Evolutionary conservation across 2,888 invertebrate genomes (phyloP).

Genomic region (Agonopterix heracliana): DNA sequence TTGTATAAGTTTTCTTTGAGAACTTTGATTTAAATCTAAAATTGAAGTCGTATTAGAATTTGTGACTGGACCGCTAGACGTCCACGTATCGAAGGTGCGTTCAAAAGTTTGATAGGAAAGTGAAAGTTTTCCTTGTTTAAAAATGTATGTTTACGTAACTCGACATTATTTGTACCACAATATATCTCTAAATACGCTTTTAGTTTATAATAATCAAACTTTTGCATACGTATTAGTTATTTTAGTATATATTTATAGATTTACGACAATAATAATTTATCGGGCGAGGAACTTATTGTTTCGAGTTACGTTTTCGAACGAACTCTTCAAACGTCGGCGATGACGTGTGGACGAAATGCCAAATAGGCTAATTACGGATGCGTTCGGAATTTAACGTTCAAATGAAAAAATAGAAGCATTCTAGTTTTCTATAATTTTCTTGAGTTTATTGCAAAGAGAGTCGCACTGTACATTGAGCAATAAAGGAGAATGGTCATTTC

Average conservation of each 20-base stretch:
- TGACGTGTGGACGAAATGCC: slow-evolving; percentile 48
- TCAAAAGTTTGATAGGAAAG: slow-evolving; percentile 10
- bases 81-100: slow-evolving; percentile 19
- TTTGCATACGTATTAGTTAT: too few species aligned
- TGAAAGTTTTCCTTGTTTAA: slow-evolving; percentile 4
- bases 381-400: slow-evolving; percentile 24
- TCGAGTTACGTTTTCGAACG: slow-evolving; percentile 29
- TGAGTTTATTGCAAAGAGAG: too few species aligned
- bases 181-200: too few species aligned
- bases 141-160: too few species aligned
- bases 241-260: not conserved
- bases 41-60: slow-evolving; percentile 18
- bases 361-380: slow-evolving; percentile 14
- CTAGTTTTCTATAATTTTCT: too few species aligned
- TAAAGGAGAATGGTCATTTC: too few species aligned
- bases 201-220: too few species aligned
- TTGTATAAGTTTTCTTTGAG: slow-evolving; percentile 27
- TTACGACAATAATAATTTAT: not conserved
- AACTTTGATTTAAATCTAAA: slow-evolving; percentile 16
- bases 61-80: slow-evolving; percentile 5
- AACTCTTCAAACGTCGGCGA: slow-evolving; percentile 43
- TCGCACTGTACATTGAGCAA: too few species aligned
- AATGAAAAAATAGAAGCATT: too few species aligned
- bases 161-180: too few species aligned
- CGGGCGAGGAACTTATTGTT: too few species aligned